phyloP scores from a whole-genome alignment of 2,888 invertebrate genomes.

The Ophion ellenae region DNA sequence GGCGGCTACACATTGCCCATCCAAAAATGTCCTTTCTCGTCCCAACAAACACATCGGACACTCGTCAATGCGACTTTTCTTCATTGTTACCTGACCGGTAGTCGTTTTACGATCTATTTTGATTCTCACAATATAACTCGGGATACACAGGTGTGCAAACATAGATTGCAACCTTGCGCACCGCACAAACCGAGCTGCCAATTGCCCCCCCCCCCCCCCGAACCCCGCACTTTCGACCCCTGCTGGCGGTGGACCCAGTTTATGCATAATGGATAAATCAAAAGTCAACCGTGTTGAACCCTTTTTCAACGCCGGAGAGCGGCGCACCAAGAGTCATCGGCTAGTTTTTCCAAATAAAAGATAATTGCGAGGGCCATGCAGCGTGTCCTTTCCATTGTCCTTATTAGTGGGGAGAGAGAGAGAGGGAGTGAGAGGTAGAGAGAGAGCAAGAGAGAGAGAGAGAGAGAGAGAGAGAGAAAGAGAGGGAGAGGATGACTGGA shows the following conservation, averaged over 20 bases:
- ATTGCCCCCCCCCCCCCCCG: neutral
- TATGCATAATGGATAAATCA: neutral
- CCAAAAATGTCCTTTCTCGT: neutral
- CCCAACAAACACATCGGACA: neutral
- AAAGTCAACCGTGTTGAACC: neutral
- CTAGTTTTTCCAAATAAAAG: neutral
- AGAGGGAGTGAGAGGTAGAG: neutral
- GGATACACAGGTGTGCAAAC: constrained; percentile 50
- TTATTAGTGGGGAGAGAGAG: neutral
- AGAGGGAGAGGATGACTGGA: neutral
- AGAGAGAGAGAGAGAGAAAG: neutral
- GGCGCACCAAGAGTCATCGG: neutral
- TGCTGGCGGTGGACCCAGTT: neutral
- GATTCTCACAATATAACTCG: constrained; percentile 27
- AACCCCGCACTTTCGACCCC: neutral
- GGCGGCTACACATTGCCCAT: neutral
- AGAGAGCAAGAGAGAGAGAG: neutral
- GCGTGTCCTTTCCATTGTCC: constrained; percentile 14
- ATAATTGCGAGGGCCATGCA: neutral
- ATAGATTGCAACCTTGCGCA: neutral
- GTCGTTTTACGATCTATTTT: constrained; percentile 39
- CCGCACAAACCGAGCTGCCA: neutral
- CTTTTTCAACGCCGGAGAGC: neutral
- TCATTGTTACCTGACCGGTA: constrained; percentile 42
- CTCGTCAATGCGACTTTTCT: neutral